phyloP scores from a whole-genome alignment of 2,888 invertebrate species.

The Gonocerus acuteangulatus region DNA sequence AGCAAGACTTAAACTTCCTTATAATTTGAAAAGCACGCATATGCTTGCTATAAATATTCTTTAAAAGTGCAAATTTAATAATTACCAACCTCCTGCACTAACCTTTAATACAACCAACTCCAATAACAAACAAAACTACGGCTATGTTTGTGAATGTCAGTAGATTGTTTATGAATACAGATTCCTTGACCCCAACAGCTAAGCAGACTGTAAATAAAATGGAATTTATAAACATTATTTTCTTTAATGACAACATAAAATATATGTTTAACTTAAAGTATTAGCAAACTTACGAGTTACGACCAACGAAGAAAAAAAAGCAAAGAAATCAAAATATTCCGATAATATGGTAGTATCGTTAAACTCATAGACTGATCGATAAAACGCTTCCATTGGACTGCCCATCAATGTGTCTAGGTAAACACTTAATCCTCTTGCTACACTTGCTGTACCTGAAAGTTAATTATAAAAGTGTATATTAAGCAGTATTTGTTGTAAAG shows the following conservation, averaged over 20 bases:
- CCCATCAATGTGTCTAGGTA: slow-evolving; percentile 42
- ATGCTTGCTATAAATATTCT: too few species aligned
- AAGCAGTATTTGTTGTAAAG: too few species aligned
- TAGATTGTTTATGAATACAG: slow-evolving; percentile 66
- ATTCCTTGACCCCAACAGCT: slow-evolving; percentile 72
- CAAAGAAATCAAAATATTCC: slow-evolving; percentile 44
- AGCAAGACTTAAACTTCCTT: too few species aligned
- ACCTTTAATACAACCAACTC: slow-evolving; percentile 63
- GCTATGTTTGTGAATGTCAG: slow-evolving; percentile 64
- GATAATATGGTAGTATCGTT: slow-evolving; percentile 41
- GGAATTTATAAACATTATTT: slow-evolving; percentile 16
- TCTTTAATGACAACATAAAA: too few species aligned
- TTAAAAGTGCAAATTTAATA: too few species aligned
- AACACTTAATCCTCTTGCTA: slow-evolving; percentile 42
- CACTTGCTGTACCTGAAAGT: slow-evolving; percentile 42
- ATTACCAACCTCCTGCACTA: too few species aligned
- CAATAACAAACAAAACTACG: slow-evolving; percentile 65
- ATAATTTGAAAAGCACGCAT: too few species aligned
- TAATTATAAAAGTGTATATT: too few species aligned
- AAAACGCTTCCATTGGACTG: slow-evolving; percentile 40
- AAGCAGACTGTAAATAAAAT: slow-evolving; percentile 52
- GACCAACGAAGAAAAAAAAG: slow-evolving; percentile 45
- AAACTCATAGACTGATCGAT: slow-evolving; percentile 38
- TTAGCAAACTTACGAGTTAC: too few species aligned
- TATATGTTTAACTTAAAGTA: too few species aligned